Evolutionary conservation across 1,140 invertebrate species (phyloP).

Genomic region (Drosophila biarmipes): DNA sequence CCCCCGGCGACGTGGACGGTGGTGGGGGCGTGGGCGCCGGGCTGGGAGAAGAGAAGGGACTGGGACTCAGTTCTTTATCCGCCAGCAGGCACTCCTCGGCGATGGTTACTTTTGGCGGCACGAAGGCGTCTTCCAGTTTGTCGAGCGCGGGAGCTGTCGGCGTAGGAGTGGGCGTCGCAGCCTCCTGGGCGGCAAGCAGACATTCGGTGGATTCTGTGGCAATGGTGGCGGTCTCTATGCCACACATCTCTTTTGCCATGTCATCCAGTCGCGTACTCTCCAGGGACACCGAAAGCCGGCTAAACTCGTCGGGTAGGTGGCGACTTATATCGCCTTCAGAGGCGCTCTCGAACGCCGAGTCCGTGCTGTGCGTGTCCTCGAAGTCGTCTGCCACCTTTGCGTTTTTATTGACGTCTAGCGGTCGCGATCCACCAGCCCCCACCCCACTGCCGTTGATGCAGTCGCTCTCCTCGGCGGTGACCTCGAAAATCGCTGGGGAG

Average conservation of each 20-base stretch:
- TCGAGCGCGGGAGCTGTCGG: conserved; percentile 3
- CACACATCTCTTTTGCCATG: conserved; percentile 62
- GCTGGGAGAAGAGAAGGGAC: conserved; percentile 52
- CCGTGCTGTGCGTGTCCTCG: conserved; percentile 83
- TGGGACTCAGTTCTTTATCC: conserved; percentile 51
- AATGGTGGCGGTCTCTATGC: conserved; percentile 81
- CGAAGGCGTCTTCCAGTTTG: conserved; percentile 29
- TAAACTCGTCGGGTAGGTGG: conserved; percentile 80
- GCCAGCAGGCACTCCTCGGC: conserved; percentile 58
- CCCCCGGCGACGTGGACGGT: conserved; percentile 77
- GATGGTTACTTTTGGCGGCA: conserved; percentile 70
- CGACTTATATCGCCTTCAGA: conserved; percentile 82
- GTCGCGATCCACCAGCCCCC: conserved; percentile 48
- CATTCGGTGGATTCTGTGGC: conserved; percentile 80
- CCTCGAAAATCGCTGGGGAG: conserved; percentile 59
- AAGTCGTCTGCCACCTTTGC: conserved; percentile 66
- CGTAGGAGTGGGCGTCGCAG: conserved; percentile 34
- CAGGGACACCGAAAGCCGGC: conserved; percentile 69
- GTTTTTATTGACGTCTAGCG: conserved; percentile 77
- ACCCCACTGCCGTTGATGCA: conserved; percentile 59
- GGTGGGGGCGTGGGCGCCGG: conserved; percentile 75
- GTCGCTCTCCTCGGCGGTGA: conserved; percentile 76
- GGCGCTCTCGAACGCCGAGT: conserved; percentile 81
- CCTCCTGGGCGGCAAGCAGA: conserved; percentile 60
- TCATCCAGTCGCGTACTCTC: conserved; percentile 78